Base-by-base conservation (phyloP, 2,888 invertebrate genomes). In the Tortrix viridana region DNA sequence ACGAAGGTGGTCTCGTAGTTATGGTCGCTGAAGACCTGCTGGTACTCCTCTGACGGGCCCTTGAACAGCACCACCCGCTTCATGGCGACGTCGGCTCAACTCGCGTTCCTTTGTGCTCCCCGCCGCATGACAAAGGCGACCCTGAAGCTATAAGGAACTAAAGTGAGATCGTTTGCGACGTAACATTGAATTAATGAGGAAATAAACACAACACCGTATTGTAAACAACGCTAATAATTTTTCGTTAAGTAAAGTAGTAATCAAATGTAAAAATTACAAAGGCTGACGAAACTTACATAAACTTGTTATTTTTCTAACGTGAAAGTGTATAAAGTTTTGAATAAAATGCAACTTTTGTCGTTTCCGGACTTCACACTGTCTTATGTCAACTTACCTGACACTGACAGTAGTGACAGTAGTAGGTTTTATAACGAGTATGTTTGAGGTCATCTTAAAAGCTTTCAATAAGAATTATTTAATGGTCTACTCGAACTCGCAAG, bases 11-110 rank as follows among this genome's bases (percentile, higher is more conserved):
- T 71, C 59, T 86, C 80, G 67, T 79, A 88, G 22, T 85, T 76
- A 38, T 70, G 72, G 7, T 81, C 81, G 19, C 74, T 74, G 69
- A 89, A 91, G 9, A 80, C 85, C 65, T 76, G 77, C 63, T 80
- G 70, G 67, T 91, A 91, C 59, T 90, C 89, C 71, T 89, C 89
- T 0, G 89, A 90, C 57, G 74, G 80, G 65, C 85, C 81, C 73
- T 87, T 91, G 70, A 91, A 91, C 62, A 91, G 71, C 50, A 87
- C 82, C 3, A 89, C 84, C 76, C 84, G 88, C 81, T 84, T 86
- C 90, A 91, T 91, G 66, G 69, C 71, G 46, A 14, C 38, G n/a
- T n/a, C 5, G 5, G 38, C 38, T 38, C 56, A 62, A 48, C 55
- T 23, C 20, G 56, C 43, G 32, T 22, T 59, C 66, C 67, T 71